phyloP scores from a whole-genome alignment of 2,797 vertebrate genomes.

The Bovichtus variegatus region DNA sequence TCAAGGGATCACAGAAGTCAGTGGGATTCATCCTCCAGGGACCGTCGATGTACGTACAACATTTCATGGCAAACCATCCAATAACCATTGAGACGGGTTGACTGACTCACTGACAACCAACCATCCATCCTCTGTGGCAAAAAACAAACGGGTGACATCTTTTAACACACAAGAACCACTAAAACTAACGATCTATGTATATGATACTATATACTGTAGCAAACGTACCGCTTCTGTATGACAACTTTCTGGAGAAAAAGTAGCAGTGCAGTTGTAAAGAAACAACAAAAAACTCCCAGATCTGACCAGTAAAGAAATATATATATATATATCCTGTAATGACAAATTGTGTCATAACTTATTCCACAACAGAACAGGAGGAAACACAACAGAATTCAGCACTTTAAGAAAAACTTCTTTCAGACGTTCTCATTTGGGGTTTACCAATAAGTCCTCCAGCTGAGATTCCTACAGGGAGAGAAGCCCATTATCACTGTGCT shows the following conservation, averaged over 20 bases:
- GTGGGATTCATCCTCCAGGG: background rate
- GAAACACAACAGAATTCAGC: conserved; percentile 33
- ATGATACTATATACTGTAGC: background rate
- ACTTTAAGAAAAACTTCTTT: conserved; percentile 46
- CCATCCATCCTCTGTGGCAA: background rate
- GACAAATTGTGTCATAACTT: conserved; percentile 41
- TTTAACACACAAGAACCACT: background rate
- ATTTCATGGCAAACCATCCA: background rate
- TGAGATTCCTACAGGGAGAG: conserved; percentile 47
- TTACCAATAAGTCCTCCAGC: conserved; percentile 67
- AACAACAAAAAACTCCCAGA: conserved; percentile 18
- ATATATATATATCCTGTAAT: conserved; percentile 30
- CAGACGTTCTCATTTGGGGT: conserved; percentile 42
- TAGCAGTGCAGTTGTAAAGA: conserved; percentile 19
- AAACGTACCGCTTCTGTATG: background rate
- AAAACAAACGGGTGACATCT: background rate
- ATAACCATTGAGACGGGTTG: background rate
- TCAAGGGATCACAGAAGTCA: background rate
- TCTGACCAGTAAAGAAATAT: conserved; percentile 36
- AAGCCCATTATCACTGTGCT: conserved; percentile 60
- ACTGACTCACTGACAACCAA: background rate
- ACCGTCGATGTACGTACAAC: background rate
- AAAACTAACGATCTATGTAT: background rate
- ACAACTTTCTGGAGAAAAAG: conserved; percentile 27
- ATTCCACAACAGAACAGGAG: conserved; percentile 34